Percentiles rank a stretch among this genome's conserved stretches.
phyloP scores from a whole-genome alignment of 2,113 vertebrate species.

The Chloroceryle aenea region DNA sequence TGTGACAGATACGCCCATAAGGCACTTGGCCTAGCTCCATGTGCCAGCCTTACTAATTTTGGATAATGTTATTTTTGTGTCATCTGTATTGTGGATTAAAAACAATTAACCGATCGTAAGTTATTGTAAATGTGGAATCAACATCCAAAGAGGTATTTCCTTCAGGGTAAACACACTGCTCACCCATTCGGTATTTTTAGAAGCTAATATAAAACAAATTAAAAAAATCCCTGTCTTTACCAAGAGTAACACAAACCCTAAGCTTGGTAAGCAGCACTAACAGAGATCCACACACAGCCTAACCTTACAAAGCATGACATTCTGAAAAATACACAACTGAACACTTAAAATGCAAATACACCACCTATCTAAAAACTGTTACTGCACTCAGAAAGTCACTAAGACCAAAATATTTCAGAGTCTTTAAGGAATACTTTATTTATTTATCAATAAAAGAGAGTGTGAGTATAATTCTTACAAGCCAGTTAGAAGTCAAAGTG shows the following conservation, averaged over 20 bases:
- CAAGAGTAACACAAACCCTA: neutral
- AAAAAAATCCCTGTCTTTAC: neutral
- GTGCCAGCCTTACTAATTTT: neutral
- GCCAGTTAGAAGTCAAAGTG: neutral
- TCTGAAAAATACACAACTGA: neutral
- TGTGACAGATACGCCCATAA: conserved; percentile 23
- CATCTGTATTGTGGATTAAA: neutral
- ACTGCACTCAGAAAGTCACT: neutral
- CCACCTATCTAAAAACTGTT: neutral
- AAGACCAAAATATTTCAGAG: neutral
- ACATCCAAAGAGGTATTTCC: neutral
- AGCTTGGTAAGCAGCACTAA: neutral
- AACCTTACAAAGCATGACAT: neutral
- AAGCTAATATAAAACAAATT: neutral
- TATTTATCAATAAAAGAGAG: neutral
- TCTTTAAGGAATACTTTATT: too few relatives aligned
- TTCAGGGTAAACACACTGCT: neutral
- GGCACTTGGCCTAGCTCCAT: neutral
- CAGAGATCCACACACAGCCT: neutral
- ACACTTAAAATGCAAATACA: neutral
- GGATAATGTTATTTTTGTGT: neutral
- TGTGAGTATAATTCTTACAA: rapidly evolving
- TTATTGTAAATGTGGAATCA: neutral
- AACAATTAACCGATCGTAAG: neutral
- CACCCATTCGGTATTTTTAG: neutral